Evolutionary conservation across 2,113 vertebrate species (phyloP), one percentile per base, ranked within the genome.

Genomic region (Tychaedon coryphoeus): DNA sequence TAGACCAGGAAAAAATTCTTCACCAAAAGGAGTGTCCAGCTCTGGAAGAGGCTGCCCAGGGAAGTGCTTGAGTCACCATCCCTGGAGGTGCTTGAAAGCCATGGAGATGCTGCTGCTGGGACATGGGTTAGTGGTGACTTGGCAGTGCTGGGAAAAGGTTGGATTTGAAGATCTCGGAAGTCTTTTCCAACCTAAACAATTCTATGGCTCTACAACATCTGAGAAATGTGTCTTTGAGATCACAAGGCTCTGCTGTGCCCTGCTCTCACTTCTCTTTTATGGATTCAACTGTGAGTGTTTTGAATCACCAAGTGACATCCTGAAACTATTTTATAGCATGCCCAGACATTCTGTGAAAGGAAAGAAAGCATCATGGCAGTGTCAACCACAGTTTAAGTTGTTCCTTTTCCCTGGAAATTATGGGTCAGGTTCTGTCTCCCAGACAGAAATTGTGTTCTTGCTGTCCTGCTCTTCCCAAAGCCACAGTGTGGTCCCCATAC

Each of bases 141-240:
- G 86, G 86, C 70, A 74, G 45, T 3, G 8, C 47, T 74, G 70
- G 45, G 40, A n/a, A 60, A 60, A 0, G 5, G 23, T 34, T 89
- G 69, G 53, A 34, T 45, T 12, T 47, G 53, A 67, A 28, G 78
- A 26, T 36, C 31, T 48, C 0, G 0, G 19, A 62, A 42, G 18
- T 56, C 71, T 76, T 76, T 76, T 90, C 78, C 78, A 83, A 76
- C 56, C 56, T 62, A 70, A 83, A 83, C 54, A 89, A 54, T 69
- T 31, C 62, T 47, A 40, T 56, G 56, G 31, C 57, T 62, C 56
- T 28, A 56, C 2, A 2, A 24, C 60, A 38, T 56, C 67, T 40
- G 58, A 71, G 47, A 93, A 80, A 40, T 4, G 38, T 2, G 33
- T 54, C 54, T 54, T 79, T 42, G 26, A 34, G 14, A 26, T 72